These are phyloP conservation scores for Antheraea mylitta DNA, from an alignment of 1,140 invertebrate species.

Conservation along the genomic window DNA sequence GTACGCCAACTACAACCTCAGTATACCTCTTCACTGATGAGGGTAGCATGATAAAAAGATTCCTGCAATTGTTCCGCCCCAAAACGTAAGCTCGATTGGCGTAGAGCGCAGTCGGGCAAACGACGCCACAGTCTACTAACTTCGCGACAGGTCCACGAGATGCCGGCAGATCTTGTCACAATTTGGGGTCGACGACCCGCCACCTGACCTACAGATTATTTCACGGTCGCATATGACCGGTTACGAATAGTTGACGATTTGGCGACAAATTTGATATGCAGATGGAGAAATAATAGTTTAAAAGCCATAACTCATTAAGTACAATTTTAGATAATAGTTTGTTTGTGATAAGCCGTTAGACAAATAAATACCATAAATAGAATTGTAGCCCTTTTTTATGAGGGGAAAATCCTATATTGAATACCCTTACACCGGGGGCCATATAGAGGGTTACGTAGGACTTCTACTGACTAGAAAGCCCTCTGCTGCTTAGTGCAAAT, in stretches of 20 bases:
- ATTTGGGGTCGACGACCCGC: constrained; percentile 9
- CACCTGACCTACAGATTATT: constrained; percentile 8
- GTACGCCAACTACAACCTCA: too few species aligned
- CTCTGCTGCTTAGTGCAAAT: too few species aligned
- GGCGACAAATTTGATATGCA: background rate
- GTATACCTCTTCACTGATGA: background rate
- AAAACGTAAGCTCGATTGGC: constrained; percentile 5
- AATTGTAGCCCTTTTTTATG: too few species aligned
- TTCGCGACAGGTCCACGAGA: constrained; percentile 8
- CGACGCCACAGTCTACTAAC: constrained; percentile 30
- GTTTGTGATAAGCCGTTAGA: background rate
- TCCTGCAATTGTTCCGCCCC: constrained; percentile 9
- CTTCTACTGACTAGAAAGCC: too few species aligned
- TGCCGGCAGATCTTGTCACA: constrained; percentile 11
- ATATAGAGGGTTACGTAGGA: too few species aligned
- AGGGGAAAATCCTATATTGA: too few species aligned
- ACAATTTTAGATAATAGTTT: background rate
- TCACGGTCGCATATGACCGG: constrained; percentile 10
- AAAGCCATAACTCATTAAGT: background rate
- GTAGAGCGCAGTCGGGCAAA: background rate
- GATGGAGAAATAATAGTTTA: background rate
- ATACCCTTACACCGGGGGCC: too few species aligned
- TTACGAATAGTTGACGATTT: background rate
- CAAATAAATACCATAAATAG: background rate
- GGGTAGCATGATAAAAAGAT: background rate